Conservation (phyloP, 2,113 vertebrate species). For the Istiophorus platypterus region DNA sequence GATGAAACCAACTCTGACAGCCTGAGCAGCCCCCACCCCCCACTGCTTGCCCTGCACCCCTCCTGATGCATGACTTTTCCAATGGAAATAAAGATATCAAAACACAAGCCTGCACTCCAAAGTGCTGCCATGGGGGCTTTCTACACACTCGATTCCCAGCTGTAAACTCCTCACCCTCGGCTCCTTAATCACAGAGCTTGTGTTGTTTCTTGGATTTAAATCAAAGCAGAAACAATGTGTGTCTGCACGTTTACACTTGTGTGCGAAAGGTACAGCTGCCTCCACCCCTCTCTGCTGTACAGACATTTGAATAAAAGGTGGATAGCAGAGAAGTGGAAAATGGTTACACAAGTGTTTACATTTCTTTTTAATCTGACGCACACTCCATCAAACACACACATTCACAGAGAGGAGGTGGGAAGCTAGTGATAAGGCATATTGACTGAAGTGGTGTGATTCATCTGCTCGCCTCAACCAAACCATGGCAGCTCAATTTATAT, state of each 20-base stretch:
- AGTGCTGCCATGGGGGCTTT: constrained; percentile 27
- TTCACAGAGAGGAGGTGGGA: constrained; percentile 29
- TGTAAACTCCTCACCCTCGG: constrained; percentile 38
- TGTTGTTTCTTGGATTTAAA: constrained; percentile 33
- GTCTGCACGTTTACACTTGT: constrained; percentile 28
- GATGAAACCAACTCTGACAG: constrained; percentile 52
- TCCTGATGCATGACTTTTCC: constrained; percentile 29
- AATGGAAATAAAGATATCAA: constrained; percentile 61
- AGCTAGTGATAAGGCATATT: constrained; percentile 12
- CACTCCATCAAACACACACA: constrained; percentile 15
- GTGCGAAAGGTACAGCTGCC: constrained; percentile 18
- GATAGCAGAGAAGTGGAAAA: constrained; percentile 12
- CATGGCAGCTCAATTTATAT: constrained; percentile 24
- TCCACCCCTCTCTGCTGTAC: background rate
- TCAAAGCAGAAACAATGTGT: constrained; percentile 19
- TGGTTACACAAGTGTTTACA: constrained; percentile 17
- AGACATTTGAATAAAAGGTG: constrained; percentile 24
- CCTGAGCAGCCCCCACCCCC: background rate
- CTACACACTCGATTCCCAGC: constrained; percentile 9
- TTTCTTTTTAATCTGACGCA: constrained; percentile 12
- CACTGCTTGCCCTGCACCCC: background rate
- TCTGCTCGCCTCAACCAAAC: background rate
- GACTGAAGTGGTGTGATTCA: constrained; percentile 51
- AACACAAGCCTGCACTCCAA: constrained; percentile 48
- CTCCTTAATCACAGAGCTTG: constrained; percentile 34